Base-by-base conservation (phyloP, 1,140 invertebrate species). In the Drosophila rufa region DNA sequence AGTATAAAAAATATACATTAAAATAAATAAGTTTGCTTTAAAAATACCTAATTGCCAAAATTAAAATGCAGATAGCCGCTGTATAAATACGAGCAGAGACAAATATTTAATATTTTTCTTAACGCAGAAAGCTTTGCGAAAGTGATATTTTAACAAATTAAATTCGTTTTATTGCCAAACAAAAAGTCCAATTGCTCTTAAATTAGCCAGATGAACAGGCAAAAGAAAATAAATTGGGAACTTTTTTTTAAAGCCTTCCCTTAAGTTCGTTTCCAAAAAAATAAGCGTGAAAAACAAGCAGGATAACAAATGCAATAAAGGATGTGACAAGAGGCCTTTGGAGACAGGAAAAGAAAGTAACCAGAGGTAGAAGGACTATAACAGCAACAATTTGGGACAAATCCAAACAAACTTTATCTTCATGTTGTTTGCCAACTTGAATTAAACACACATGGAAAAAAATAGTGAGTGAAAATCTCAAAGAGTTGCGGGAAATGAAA, bases 371-470 rank as follows among this genome's bases (percentile, higher is more conserved):
- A 50, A 17, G n/a, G 42, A 59, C 38, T 56, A 51, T 58, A 82
- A 51, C 68, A 78, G 59, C 62, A 58, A 75, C 64, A 76, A 68
- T 71, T 84, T 71, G 64, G 62, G 53, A 62, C 62, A 80, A 89
- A 84, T 89, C 66, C 84, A 89, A 89, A 84, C 77, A 87, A 89
- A 89, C 80, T 89, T 89, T 89, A 89, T 89, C 85, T 86, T 76
- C 62, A 86, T 86, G 80, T 87, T 87, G 83, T 87, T 79, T 86
- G 71, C 62, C 83, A 73, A 86, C 70, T 90, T 90, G 78, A 84
- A 84, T 89, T 79, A 87, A 80, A 87, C 69, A 71, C 65, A 79
- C 64, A 79, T 62, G 65, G 45, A 61, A 64, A 73, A 69, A 73
- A 38, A 45, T 25, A 50, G 30, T 38, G 4, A 27, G 42, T 11